Evolutionary conservation across 1,140 invertebrate genomes (phyloP).

Genomic region (Drosophila santomea): DNA sequence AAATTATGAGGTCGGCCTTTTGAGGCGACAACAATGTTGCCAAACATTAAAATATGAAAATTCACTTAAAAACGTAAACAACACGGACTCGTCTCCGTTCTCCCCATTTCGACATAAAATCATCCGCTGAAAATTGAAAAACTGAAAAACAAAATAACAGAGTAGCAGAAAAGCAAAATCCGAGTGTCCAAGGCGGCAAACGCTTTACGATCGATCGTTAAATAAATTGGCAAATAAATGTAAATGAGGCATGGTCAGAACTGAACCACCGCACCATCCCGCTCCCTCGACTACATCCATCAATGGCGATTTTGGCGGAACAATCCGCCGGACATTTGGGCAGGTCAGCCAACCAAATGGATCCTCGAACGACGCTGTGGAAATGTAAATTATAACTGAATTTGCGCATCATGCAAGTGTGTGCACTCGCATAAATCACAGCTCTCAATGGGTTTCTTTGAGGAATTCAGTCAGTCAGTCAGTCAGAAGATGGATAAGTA

Average conservation of each 20-base stretch:
- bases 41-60: conserved; percentile 82
- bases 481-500: conserved; percentile 5
- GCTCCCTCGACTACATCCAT: conserved; percentile 9
- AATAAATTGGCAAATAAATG: conserved; percentile 82
- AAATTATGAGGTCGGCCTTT: conserved; percentile 72
- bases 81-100: conserved; percentile 18
- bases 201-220: conserved; percentile 82
- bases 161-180: conserved; percentile 11
- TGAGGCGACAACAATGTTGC: conserved; percentile 79
- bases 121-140: conserved; percentile 40
- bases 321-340: conserved; percentile 42
- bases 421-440: conserved; percentile 38
- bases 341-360: conserved; percentile 24
- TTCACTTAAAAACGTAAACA: conserved; percentile 82
- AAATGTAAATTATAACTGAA: conserved; percentile 49
- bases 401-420: conserved; percentile 26
- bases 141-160: not conserved
- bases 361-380: conserved; percentile 14
- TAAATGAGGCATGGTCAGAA: conserved; percentile 79
- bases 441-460: conserved; percentile 33
- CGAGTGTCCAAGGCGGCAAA: conserved; percentile 47
- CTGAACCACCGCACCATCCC: conserved; percentile 32
- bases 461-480: conserved; percentile 3
- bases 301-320: conserved; percentile 18
- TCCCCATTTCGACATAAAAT: conserved; percentile 43